A percentile compares a stretch with the other conserved stretches of the same genome.
Conservation (phyloP, 2,888 invertebrate species). For the Ectropis crepuscularia region DNA sequence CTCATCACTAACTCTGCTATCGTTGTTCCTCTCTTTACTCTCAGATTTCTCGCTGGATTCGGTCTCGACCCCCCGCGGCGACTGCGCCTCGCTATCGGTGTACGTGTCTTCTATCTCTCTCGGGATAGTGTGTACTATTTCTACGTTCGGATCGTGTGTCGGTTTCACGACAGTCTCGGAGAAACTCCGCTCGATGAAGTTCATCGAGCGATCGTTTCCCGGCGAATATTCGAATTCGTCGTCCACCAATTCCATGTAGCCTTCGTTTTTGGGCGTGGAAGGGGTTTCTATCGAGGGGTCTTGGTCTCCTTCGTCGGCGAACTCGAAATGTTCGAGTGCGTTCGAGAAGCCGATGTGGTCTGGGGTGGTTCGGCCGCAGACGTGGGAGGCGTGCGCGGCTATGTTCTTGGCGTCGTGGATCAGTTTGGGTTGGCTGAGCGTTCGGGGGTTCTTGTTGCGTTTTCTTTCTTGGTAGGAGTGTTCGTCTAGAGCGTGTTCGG, state of each 20-base stretch:
- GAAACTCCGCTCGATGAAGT: conserved; percentile 82
- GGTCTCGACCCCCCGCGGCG: conserved; percentile 44
- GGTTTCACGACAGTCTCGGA: conserved; percentile 71
- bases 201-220: conserved; percentile 78
- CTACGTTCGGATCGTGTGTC: conserved; percentile 44
- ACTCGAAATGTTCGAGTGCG: conserved; percentile 92
- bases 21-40: conserved; percentile 37
- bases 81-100: conserved; percentile 21
- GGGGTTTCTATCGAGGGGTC: conserved; percentile 88
- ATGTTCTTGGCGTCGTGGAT: conserved; percentile 75
- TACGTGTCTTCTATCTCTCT: conserved; percentile 37
- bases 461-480: conserved; percentile 78
- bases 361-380: conserved; percentile 71
- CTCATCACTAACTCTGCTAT: conserved; percentile 38
- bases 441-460: conserved; percentile 64
- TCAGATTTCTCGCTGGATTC: conserved; percentile 53
- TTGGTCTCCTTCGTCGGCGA: conserved; percentile 94
- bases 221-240: conserved; percentile 75
- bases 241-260: conserved; percentile 77
- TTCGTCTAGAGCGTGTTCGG: conserved; percentile 91
- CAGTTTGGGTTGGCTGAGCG: conserved; percentile 68
- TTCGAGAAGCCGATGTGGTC: conserved; percentile 71
- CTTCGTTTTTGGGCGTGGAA: conserved; percentile 64
- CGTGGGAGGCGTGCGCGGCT: conserved; percentile 68
- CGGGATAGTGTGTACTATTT: conserved; percentile 43